Base-by-base conservation (phyloP, 1,140 invertebrate genomes). In the Drosophila neocordata region DNA sequence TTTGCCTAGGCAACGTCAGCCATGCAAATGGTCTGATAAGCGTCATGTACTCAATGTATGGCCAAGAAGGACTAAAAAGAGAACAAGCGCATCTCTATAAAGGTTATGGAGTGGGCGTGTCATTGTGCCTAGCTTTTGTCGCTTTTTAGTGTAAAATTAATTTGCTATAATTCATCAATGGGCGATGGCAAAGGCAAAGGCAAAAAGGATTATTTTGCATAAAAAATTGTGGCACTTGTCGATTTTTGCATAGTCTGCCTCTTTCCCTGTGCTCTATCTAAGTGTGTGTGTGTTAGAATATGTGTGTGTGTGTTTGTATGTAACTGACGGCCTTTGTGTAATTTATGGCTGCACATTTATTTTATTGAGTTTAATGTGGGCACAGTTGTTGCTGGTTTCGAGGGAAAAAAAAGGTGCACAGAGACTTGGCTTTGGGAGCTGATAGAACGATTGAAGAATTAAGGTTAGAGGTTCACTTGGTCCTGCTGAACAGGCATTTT, bases 91-190 rank as follows among this genome's bases (percentile, higher is more conserved):
- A 13, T 44, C 41, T 44, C 41, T 15, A 44, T 44, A 7, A 55
- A 6, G 2, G 8, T 1, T 9, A 24, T 18, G 34, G 38, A 13
- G 6, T 7, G 41, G 73, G 61, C 63, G 55, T 74, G 66, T 65
- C 71, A 60, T 60, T 68, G 68, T 55, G 35, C 69, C 69, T 69
- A 77, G 65, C 74, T 53, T 69, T 59, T 84, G 73, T 77, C 80
- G 73, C 80, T 67, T 77, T 84, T 83, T 77, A 73, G 80, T 84
- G 80, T 69, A 84, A 84, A 84, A 84, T 84, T 84, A 84, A 84
- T 84, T 84, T 79, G 77, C 81, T 84, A 84, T 84, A 84, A 84
- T 84, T 84, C 80, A 84, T 84, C 80, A 84, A 84, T 84, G 63
- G 59, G 27, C 61, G 38, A 31, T 27, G 48, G 22, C 22, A 24